Conservation (phyloP, 2,797 vertebrate genomes). For the Pipistrellus nathusii region DNA sequence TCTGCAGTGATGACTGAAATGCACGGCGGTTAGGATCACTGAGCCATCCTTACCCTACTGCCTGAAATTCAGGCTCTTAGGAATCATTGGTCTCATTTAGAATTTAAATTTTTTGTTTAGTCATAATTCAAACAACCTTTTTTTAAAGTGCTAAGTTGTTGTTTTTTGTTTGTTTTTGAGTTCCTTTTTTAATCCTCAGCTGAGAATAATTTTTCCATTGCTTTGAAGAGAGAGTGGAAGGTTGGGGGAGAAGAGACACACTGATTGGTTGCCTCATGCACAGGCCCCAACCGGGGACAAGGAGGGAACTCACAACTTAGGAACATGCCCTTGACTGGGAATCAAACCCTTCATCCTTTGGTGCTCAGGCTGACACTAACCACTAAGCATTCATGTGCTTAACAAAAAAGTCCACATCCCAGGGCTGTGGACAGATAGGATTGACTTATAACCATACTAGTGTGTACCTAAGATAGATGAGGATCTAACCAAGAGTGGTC, state of each 20-base stretch:
- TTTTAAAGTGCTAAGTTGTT: background rate
- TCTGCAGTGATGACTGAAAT: slow-evolving; percentile 81
- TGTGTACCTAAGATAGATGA: background rate
- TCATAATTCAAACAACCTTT: background rate
- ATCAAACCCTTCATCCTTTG: too few relatives aligned
- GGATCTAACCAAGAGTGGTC: background rate
- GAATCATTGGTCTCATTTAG: background rate
- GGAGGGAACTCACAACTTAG: too few relatives aligned
- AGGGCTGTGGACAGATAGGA: background rate
- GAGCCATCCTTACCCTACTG: background rate
- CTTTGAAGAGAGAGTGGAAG: too few relatives aligned
- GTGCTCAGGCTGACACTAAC: too few relatives aligned
- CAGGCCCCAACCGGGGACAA: too few relatives aligned
- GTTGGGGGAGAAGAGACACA: too few relatives aligned
- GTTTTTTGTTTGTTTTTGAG: background rate
- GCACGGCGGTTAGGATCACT: background rate
- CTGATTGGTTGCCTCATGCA: too few relatives aligned
- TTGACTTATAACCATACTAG: background rate
- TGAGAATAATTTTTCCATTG: too few relatives aligned
- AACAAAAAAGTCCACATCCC: background rate
- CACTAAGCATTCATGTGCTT: background rate
- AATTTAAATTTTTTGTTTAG: background rate
- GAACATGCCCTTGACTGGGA: too few relatives aligned
- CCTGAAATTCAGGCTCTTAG: background rate
- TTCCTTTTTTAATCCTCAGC: too few relatives aligned